Conservation (phyloP, 2,888 invertebrate species). For the Athalia rosae region DNA sequence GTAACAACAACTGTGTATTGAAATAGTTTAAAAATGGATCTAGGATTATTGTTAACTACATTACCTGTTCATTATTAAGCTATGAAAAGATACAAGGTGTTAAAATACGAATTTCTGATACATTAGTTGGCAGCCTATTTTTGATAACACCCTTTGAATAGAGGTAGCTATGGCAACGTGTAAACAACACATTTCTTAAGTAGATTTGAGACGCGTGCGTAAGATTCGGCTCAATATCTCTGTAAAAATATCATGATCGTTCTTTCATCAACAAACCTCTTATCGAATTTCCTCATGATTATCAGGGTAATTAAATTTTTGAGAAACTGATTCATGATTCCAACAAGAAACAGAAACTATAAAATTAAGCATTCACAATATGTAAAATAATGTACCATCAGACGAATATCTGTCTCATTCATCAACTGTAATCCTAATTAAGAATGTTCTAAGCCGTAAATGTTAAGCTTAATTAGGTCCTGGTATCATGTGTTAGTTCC, state of each 20-base stretch:
- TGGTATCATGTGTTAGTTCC: neutral
- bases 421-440: neutral
- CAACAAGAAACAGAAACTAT: too few relatives aligned
- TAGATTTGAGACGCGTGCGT: slow-evolving; percentile 38
- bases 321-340: neutral
- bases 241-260: neutral
- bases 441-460: neutral
- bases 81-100: slow-evolving; percentile 14
- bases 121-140: slow-evolving; percentile 36
- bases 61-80: slow-evolving; percentile 35
- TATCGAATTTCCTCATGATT: neutral
- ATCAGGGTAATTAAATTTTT: too few relatives aligned
- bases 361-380: too few relatives aligned
- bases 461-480: neutral
- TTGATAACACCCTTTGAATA: slow-evolving; percentile 48
- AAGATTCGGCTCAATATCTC: slow-evolving; percentile 26
- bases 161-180: slow-evolving; percentile 62
- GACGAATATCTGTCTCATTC: neutral
- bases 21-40: neutral
- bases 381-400: too few relatives aligned
- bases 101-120: slow-evolving; percentile 26
- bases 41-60: neutral
- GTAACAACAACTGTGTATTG: neutral
- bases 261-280: neutral
- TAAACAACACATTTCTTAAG: slow-evolving; percentile 58